These are phyloP conservation scores for Disparrhopalites patrizii DNA, from an alignment of 2,888 invertebrate genomes.

Conservation along the genomic window DNA sequence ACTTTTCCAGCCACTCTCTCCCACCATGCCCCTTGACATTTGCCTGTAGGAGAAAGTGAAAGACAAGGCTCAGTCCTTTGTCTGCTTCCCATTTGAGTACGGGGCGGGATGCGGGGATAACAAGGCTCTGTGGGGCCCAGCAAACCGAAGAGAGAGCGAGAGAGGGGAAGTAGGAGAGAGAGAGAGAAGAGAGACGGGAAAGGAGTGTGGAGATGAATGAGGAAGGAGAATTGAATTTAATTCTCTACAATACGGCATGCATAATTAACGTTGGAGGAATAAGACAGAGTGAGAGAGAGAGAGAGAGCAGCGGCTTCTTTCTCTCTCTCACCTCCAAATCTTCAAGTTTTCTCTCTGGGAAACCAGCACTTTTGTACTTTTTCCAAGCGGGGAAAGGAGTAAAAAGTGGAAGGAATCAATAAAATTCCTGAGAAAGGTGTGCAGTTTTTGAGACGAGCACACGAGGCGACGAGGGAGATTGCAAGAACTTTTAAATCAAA, in stretches of 20 bases:
- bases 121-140: neutral
- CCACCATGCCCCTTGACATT: conserved; percentile 11
- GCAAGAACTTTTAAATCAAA: neutral
- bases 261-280: neutral
- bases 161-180: neutral
- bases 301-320: too few species aligned
- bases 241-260: neutral
- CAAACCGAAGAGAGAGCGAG: neutral
- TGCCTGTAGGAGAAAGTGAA: neutral
- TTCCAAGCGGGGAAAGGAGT: neutral
- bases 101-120: neutral
- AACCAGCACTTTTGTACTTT: neutral
- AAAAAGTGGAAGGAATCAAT: neutral
- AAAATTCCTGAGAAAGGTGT: neutral
- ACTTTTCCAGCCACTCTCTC: neutral
- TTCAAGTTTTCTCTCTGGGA: neutral
- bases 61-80: neutral
- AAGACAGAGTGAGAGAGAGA: too few species aligned
- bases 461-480: neutral
- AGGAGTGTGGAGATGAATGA: neutral
- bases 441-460: neutral
- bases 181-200: neutral
- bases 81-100: neutral
- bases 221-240: neutral
- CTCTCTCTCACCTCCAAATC: neutral